Percentiles rank a stretch among this genome's conserved stretches.
phyloP scores from a whole-genome alignment of 2,888 invertebrate genomes.

The Dynastes grantii region DNA sequence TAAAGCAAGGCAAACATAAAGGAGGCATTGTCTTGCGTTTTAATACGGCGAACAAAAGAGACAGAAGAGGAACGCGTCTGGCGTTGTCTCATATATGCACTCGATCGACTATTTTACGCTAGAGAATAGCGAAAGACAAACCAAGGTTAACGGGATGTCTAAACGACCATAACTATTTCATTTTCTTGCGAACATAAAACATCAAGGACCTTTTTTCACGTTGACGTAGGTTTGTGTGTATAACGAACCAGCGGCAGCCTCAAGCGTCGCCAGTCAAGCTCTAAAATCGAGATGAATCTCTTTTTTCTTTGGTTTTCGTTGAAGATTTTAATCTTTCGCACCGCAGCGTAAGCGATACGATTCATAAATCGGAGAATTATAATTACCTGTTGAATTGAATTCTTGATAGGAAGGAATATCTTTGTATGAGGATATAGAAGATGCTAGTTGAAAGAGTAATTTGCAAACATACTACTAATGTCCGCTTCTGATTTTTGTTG shows the following conservation, averaged over 20 bases:
- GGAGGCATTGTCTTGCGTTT: neutral
- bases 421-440: too few species aligned
- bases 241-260: conserved; percentile 3
- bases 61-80: neutral
- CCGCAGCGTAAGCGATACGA: neutral
- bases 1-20: neutral
- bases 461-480: too few species aligned
- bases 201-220: conserved; percentile 37
- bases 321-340: neutral
- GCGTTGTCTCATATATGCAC: conserved; percentile 15
- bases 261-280: neutral
- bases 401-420: neutral
- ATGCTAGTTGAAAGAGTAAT: too few species aligned
- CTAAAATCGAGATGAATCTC: conserved; percentile 4
- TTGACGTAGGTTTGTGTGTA: conserved; percentile 11
- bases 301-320: neutral
- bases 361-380: conserved; percentile 12
- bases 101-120: conserved; percentile 26
- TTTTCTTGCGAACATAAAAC: conserved; percentile 36
- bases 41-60: neutral
- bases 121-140: conserved; percentile 35
- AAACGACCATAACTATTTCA: conserved; percentile 41
- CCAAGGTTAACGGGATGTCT: conserved; percentile 46
- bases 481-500: too few species aligned
- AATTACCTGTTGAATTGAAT: neutral